Base-by-base conservation (phyloP, 2,113 vertebrate genomes). In the Calonectris borealis region DNA sequence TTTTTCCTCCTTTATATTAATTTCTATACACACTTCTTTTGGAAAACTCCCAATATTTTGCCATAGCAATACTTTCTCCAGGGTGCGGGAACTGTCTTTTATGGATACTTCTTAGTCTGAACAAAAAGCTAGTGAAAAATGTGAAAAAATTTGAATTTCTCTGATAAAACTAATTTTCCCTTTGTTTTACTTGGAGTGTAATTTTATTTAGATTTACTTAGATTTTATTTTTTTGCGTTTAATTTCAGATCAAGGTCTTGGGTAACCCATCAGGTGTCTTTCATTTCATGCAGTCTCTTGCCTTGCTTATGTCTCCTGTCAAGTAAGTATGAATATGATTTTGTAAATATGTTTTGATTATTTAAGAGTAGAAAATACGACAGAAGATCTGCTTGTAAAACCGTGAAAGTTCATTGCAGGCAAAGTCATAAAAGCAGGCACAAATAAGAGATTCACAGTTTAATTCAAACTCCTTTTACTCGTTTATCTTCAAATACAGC, bases 271-370 rank as follows among this genome's bases (percentile, higher is more conserved):
- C 98, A 44, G 99, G 99, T 82, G 98, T 99, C 76, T 99, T 99
- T 96, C 98, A 99, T 95, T 99, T 99, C 89, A 99, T 99, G 99
- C 99, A 99, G 60, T 99, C 99, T 49, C 98, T 99, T 91, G 98
- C 99, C 84, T 98, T 99, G 94, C 96, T 99, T 46, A 99, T 99
- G 99, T 99, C 99, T 94, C 99, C 99, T 96, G 97, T 98, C 85
- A 98, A 96, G 98, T 98, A 97, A 98, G 98, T 98, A 80, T 88
- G 64, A 90, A 20, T 18, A 9, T 15, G 20, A 58, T 22, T 83
- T 88, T 83, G 44, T 48, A 62, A 93, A 83, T 32, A 46, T 16
- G 3, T 89, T 81, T 32, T 80, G 38, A 24, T 84, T 69, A 24
- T 83, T 82, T 66, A 52, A 71, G 42, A 60, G 13, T 60, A 31